Conservation (phyloP, 92 coral and sea anemone genomes). For the Palythoa heliodiscus region DNA sequence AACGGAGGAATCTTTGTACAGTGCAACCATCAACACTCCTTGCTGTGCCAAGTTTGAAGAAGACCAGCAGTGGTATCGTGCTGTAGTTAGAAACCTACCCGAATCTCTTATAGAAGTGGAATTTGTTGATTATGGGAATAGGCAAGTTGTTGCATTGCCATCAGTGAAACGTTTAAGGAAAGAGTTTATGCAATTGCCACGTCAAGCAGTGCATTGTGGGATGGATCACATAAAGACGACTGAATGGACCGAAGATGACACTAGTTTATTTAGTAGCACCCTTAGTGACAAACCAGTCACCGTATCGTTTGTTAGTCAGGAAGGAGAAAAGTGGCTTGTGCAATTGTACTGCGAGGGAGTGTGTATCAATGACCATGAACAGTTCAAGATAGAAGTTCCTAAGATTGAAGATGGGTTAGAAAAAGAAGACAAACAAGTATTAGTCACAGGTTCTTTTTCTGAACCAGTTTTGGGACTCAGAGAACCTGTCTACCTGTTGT, state of each 20-base stretch:
- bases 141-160: constrained; percentile 55
- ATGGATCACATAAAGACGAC: constrained; percentile 58
- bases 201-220: constrained; percentile 75
- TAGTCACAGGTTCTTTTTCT: constrained; percentile 43
- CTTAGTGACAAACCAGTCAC: constrained; percentile 71
- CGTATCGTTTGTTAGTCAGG: constrained; percentile 66
- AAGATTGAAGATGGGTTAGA: neutral
- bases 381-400: neutral
- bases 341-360: constrained; percentile 61
- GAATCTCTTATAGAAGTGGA: constrained; percentile 65
- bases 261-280: constrained; percentile 54
- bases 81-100: constrained; percentile 56
- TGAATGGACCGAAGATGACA: constrained; percentile 57
- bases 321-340: constrained; percentile 75
- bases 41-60: constrained; percentile 81
- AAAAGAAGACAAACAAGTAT: neutral
- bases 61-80: constrained; percentile 87
- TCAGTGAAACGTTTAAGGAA: constrained; percentile 60
- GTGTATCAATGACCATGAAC: constrained; percentile 38
- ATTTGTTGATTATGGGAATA: constrained; percentile 93
- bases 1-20: constrained; percentile 37
- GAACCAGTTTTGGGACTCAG: constrained; percentile 43
- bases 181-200: constrained; percentile 58
- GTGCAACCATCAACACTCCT: constrained; percentile 49
- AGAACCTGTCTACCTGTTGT: constrained; percentile 65